Evolutionary conservation across 2,113 vertebrate species (phyloP).

Genomic region (Apeltes quadracus): DNA sequence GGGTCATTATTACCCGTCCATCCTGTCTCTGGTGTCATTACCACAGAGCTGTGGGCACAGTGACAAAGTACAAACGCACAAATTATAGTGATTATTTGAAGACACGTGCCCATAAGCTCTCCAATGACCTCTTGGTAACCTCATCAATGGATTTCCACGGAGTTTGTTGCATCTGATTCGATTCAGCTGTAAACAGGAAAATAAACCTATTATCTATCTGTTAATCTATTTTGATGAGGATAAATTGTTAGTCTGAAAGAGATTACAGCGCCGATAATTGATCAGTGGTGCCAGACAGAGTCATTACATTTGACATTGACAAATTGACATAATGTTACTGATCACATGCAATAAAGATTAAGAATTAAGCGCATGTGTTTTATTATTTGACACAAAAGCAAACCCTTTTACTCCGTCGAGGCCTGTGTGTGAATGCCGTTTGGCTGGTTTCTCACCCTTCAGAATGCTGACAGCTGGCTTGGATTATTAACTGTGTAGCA

Average conservation of each 20-base stretch:
- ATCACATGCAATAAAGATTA: neutral
- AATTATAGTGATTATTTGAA: neutral
- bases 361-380: neutral
- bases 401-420: no score
- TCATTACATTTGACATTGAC: neutral
- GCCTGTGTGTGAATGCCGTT: slow-evolving; percentile 17
- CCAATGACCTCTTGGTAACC: slow-evolving; percentile 1
- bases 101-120: neutral
- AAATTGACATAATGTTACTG: no score
- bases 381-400: neutral
- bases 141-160: slow-evolving; percentile 7
- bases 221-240: neutral
- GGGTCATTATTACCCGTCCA: slow-evolving; percentile 43
- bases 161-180: neutral
- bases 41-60: neutral
- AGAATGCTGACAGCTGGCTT: slow-evolving; percentile 68
- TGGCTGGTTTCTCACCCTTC: slow-evolving; percentile 49
- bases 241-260: neutral
- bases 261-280: neutral
- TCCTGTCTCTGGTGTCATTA: slow-evolving; percentile 30
- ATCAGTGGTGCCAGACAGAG: neutral
- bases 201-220: neutral
- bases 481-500: slow-evolving; percentile 72
- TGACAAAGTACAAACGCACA: slow-evolving; percentile 11
- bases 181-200: neutral